Evolutionary conservation across 37 sponge, comb jelly and placozoan genomes (phyloP).

Genomic region (Geodia barretti): DNA sequence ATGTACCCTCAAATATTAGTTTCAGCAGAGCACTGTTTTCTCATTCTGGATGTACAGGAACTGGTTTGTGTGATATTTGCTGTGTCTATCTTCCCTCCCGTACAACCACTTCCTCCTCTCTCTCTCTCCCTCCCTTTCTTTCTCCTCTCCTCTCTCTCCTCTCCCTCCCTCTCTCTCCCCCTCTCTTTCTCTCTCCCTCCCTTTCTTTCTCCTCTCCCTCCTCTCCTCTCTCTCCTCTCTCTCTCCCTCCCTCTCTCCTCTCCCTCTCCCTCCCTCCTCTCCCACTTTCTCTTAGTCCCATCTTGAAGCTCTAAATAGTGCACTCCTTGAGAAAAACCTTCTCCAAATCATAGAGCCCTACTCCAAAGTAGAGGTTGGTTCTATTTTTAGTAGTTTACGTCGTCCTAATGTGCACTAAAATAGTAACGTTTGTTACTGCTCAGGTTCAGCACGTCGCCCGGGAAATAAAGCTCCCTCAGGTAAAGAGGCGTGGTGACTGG

Average conservation of each 20-base stretch:
- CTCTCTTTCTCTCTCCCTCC: background rate
- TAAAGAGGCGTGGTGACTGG: too few relatives aligned
- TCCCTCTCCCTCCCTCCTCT: background rate
- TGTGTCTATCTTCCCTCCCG: background rate
- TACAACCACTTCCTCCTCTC: too few relatives aligned
- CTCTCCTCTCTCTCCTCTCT: background rate
- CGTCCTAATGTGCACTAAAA: background rate
- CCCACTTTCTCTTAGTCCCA: slow-evolving; percentile 66
- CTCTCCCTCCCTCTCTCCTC: background rate
- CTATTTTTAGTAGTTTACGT: background rate
- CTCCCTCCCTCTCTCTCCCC: slow-evolving; percentile 7
- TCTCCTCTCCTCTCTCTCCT: background rate
- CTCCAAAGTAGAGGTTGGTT: slow-evolving; percentile 86
- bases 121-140: background rate
- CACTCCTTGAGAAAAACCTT: slow-evolving; percentile 94
- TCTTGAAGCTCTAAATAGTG: slow-evolving; percentile 86
- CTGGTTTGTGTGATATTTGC: background rate
- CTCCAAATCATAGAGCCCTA: slow-evolving; percentile 93
- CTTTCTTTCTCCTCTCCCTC: background rate
- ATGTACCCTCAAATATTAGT: too few relatives aligned
- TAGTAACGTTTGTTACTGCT: too few relatives aligned
- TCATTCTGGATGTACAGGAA: background rate
- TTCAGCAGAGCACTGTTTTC: too few relatives aligned
- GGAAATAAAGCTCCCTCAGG: slow-evolving; percentile 87
- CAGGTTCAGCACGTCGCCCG: slow-evolving; percentile 87